These are phyloP conservation scores for Calypte anna DNA, from an alignment of 2,113 vertebrate genomes.

Conservation along the genomic window DNA sequence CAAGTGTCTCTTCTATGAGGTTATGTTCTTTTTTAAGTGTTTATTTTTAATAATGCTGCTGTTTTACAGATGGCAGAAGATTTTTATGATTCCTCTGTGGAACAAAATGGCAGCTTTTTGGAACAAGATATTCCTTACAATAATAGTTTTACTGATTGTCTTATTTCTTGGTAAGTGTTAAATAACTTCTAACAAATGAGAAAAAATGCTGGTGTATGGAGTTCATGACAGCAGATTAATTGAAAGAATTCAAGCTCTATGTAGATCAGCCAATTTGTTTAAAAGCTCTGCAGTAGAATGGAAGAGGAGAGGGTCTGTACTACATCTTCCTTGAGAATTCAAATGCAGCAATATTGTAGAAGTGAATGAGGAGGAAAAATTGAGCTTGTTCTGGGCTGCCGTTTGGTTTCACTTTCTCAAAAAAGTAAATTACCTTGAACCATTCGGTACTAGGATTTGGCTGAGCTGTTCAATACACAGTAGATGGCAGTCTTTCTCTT, in stretches of 20 bases:
- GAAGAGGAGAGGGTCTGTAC: neutral
- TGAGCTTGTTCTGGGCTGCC: neutral
- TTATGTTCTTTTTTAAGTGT: neutral
- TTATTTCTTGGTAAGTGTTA: constrained; percentile 90
- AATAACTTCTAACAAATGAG: neutral
- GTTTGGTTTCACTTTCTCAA: neutral
- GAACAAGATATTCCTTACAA: constrained; percentile 93
- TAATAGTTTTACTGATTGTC: constrained; percentile 90
- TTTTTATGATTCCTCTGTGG: constrained; percentile 89
- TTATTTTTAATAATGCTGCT: constrained; percentile 51
- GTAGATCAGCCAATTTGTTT: neutral
- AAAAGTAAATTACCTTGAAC: neutral
- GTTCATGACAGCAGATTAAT: neutral
- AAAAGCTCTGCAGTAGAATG: neutral
- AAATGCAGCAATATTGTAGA: neutral
- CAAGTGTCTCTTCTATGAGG: neutral
- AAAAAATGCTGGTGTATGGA: neutral
- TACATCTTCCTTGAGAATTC: neutral
- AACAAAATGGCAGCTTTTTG: constrained; percentile 86
- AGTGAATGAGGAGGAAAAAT: neutral
- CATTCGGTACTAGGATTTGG: neutral
- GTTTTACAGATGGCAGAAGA: constrained; percentile 87
- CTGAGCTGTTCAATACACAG: neutral
- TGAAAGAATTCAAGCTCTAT: neutral
- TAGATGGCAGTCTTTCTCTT: constrained; percentile 63